Percentiles rank a stretch among this genome's conserved stretches.
Conservation (phyloP, 2,888 invertebrate species). For the Carterocephalus palaemon region DNA sequence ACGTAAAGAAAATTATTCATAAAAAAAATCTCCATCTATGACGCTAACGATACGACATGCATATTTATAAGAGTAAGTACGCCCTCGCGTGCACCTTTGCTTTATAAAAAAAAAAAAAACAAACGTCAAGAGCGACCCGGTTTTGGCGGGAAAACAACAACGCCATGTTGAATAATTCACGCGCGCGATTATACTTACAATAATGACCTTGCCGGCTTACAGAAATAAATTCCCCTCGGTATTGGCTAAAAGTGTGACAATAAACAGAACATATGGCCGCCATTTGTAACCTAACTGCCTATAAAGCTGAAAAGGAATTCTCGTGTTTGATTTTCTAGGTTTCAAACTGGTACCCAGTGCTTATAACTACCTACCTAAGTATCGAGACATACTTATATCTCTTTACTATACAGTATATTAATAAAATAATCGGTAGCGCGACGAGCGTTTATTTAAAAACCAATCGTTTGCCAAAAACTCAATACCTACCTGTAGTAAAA, state of each 20-base stretch:
- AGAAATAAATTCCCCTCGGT: constrained; percentile 30
- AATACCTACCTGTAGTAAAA: no score
- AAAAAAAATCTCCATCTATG: constrained; percentile 31
- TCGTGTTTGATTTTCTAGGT: constrained; percentile 9
- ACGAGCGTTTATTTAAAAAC: no score
- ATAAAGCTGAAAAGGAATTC: constrained; percentile 20
- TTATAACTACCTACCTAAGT: no score
- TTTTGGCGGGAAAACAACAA: constrained; percentile 60
- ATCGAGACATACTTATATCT: no score
- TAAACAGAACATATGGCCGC: constrained; percentile 49
- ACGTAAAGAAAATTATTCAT: constrained; percentile 13
- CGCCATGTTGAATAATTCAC: constrained; percentile 61
- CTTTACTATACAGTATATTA: no score
- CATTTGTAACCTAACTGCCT: constrained; percentile 37
- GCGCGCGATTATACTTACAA: constrained; percentile 53
- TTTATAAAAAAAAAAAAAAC: constrained; percentile 40
- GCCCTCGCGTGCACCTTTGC: constrained; percentile 35
- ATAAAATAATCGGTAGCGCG: no score
- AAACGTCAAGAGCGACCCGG: constrained; percentile 26
- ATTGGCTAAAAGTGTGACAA: constrained; percentile 39
- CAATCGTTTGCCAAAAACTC: no score
- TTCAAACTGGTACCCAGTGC: not conserved
- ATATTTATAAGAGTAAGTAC: constrained; percentile 25
- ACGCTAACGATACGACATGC: constrained; percentile 34
- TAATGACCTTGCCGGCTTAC: constrained; percentile 52